Base-by-base conservation (phyloP, 2,888 invertebrate species). In the Platycnemis pennipes region DNA sequence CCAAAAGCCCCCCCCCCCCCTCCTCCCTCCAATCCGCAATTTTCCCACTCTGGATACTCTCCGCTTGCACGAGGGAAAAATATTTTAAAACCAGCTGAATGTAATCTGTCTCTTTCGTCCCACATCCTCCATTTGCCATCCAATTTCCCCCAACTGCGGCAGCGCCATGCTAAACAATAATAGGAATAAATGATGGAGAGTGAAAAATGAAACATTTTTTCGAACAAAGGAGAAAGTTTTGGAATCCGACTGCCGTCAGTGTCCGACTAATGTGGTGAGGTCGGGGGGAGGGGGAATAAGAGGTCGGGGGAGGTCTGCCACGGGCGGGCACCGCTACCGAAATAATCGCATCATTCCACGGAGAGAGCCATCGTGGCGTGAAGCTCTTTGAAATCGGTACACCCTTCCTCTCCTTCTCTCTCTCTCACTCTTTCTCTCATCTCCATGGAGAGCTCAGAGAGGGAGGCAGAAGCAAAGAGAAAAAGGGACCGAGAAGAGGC, bases 331-430 rank as follows among this genome's bases (percentile, higher is more conserved):
- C 44, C 37, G 63, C 91, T 91, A 31, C 91, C 91, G 91, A 63
- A 91, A 91, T 91, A 91, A 91, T 91, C 91, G 91, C 69, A 91
- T 91, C 91, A 91, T 91, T 91, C 91, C 91, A 63, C 56, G n/a
- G n/a, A 42, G 63, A 91, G 91, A 63, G 42, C 91, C 91, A 91
- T 26, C 91, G 56, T 91, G 56, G 91, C 91, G 91, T 91, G 91
- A 91, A 91, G 44, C 91, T 91, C 91, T 91, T 91, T 91, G 91
- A 91, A 91, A 91, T 91, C n/a, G 45, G 63, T 63, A 91, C 44
- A 63, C 53, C 31, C 16, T 13, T n/a, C 63, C 26, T 22, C 63
- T 26, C 26, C n/a, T n/a, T 26, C 63, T 26, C 63, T 63, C 53
- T 53, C 4, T n/a, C 26, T 26, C 63, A 8, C n/a, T 37, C 77